Evolutionary conservation across 2,113 vertebrate species (phyloP), one percentile per base, ranked within the genome.

Genomic region (Oryzias curvinotus): DNA sequence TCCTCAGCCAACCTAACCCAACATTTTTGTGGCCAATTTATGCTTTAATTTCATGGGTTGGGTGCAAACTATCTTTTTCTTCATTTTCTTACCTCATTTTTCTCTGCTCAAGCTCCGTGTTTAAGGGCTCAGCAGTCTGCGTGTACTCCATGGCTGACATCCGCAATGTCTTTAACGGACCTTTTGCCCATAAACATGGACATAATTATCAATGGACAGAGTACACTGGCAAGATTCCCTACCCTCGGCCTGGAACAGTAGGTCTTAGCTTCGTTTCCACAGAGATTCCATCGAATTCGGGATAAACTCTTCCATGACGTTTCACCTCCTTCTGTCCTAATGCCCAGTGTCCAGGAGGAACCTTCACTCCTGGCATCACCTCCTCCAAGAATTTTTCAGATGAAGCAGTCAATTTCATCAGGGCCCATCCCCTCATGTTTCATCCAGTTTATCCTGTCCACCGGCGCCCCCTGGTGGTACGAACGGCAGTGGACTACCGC

Each of bases 131-230:
- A 2, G 94, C 94, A 0, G 93, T 95, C 57, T 95, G 94, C 36
- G 92, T 93, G 5, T 95, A 94, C 84, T 91, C 92, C 0, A 94
- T 94, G 92, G 89, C 91, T n/a, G 93, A 94, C 36, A 92, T 95
- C 64, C 93, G 93, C 62, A 93, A 92, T 0, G 94, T 93, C 62
- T 95, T 95, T 82, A 94, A 95, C 2, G 93, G 94, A 19, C 93
- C 94, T 5, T 95, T 94, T 65, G 92, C 93, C 56, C 93, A 95
- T 80, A 94, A 93, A 73, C 92, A 94, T 14, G 93, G 94, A 3
- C 92, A 92, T 70, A 93, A 93, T 73, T 94, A 94, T 80, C 93
- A 94, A 53, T 94, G 93, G 94, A 92, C 91, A 1, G 91, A 92
- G 12, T 94, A 94, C 68, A 91, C 88, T 4, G 94, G 94, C 62